These are phyloP conservation scores for Hyaena hyaena DNA, from an alignment of 2,113 vertebrate genomes.

Conservation along the genomic window DNA sequence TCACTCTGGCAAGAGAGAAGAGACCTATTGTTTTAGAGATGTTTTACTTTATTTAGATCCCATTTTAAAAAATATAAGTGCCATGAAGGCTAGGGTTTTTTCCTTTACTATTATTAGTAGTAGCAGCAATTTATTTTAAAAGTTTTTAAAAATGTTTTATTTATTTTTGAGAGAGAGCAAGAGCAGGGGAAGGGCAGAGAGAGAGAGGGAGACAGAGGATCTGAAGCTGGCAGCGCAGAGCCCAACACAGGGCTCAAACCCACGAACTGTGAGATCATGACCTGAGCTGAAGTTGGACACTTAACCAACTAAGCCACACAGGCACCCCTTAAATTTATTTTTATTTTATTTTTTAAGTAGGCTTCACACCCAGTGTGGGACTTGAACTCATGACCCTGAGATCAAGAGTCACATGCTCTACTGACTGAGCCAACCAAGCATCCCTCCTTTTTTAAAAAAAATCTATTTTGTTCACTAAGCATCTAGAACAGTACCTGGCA, in stretches of 20 bases:
- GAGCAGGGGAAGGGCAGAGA: too few species aligned
- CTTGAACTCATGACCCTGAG: not conserved
- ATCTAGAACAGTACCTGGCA: conserved; percentile 4
- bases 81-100: not conserved
- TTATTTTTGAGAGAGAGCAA: too few species aligned
- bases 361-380: not conserved
- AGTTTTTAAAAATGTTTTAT: too few species aligned
- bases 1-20: not conserved
- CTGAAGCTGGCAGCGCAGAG: too few species aligned
- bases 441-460: not conserved
- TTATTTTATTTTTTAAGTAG: not conserved
- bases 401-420: not conserved
- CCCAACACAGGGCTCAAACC: too few species aligned
- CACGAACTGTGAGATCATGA: too few species aligned
- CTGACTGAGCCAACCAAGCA: not conserved
- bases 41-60: not conserved
- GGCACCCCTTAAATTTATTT: too few species aligned
- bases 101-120: not conserved
- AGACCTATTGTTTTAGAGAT: not conserved
- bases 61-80: not conserved
- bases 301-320: too few species aligned
- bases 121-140: too few species aligned
- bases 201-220: too few species aligned
- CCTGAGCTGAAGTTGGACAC: too few species aligned
- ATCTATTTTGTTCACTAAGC: conserved; percentile 17